Evolutionary conservation across 2,888 invertebrate species (phyloP), one percentile per base, ranked within the genome.

Genomic region (Glyphotaelius pellucidus): DNA sequence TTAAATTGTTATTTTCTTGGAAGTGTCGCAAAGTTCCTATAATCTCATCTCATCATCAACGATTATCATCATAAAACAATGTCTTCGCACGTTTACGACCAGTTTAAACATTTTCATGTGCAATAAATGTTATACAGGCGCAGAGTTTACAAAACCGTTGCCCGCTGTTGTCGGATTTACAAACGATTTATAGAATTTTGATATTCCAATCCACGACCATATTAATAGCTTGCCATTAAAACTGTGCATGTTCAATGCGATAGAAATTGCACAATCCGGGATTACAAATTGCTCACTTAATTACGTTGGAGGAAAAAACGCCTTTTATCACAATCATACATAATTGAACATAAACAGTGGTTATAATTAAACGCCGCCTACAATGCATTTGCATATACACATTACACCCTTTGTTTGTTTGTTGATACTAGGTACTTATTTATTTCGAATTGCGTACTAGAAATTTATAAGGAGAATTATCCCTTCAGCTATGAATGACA

Each of bases 281-380:
- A 15, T 32, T 81, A 81, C 81, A 32, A 83, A 83, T 83, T 83
- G 83, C 25, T 31, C 83, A 83, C 83, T 83, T 32, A 38, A 83
- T 83, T 83, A 38, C 83, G 12, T 35, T 83, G 67, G 67, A 67
- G 9, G 67, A 67, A 67, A 67, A 67, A 67, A 25, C 25, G 25
- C 25, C 25, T 67, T 67, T 67, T 67, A 67, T 67, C 67, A 67
- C 67, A 67, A 67, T 67, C 25, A 67, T 67, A 67, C 5, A 25
- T 67, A 9, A 67, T 67, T 67, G n/a, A 67, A 67, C 67, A 9
- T 25, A 5, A 67, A 25, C 67, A n/a, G 67, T 67, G 9, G 67
- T 52, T 52, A 52, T n/a, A 67, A 25, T 67, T 25, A 67, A 67
- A 67, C n/a, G 25, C 67, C 9, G 67, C 67, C 67, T 67, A 67